phyloP scores from a whole-genome alignment of 1,140 invertebrate genomes.

The Drosophila carrolli region DNA sequence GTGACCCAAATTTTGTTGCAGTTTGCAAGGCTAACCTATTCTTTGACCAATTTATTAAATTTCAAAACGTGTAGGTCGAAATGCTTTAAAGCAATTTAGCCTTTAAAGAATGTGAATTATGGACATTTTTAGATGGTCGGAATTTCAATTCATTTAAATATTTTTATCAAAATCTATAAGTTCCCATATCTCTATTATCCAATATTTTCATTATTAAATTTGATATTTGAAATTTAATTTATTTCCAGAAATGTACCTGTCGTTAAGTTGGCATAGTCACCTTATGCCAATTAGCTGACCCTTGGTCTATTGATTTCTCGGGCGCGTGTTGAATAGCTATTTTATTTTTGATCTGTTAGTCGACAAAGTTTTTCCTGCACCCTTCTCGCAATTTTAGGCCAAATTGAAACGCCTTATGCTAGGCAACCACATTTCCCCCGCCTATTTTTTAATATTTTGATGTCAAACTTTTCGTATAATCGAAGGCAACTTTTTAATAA shows the following conservation, averaged over 20 bases:
- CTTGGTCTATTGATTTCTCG: slow-evolving; percentile 9
- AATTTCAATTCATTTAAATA: no score
- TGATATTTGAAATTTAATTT: not conserved
- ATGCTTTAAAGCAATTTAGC: no score
- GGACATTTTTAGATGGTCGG: no score
- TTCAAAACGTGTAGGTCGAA: no score
- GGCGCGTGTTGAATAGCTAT: slow-evolving; percentile 15
- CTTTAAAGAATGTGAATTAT: no score
- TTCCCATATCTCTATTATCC: no score
- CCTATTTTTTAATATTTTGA: slow-evolving; percentile 19
- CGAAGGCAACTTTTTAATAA: slow-evolving; percentile 75
- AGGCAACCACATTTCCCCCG: slow-evolving; percentile 20
- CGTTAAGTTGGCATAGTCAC: not conserved
- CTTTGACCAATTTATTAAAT: no score
- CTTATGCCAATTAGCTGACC: slow-evolving; percentile 7
- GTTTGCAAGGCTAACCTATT: no score
- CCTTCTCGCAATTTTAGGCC: not conserved
- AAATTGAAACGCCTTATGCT: slow-evolving; percentile 12
- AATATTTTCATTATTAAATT: no score
- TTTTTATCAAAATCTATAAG: no score
- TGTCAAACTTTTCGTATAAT: slow-evolving; percentile 61
- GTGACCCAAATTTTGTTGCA: not conserved
- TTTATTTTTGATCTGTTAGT: not conserved
- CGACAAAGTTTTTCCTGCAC: not conserved
- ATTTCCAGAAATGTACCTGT: not conserved